Evolutionary conservation across 2,888 invertebrate species (phyloP).

Genomic region (Phrixothrix hirtus): DNA sequence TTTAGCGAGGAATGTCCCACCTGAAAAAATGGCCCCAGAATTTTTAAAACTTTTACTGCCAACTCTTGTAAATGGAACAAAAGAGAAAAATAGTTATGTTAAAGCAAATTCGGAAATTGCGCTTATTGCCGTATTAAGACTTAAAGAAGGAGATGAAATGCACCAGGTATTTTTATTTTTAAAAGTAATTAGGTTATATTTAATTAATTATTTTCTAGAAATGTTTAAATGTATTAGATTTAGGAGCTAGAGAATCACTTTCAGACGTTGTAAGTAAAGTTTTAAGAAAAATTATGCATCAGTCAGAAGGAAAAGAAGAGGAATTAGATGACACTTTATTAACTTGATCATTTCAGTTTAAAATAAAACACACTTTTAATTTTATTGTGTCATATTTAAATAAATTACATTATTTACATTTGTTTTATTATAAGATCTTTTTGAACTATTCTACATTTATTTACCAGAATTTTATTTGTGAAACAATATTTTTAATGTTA

Average conservation of each 20-base stretch:
- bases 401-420: constrained; percentile 11
- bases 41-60: constrained; percentile 80
- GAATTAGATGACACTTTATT: constrained; percentile 91
- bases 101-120: constrained; percentile 93
- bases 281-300: constrained; percentile 74
- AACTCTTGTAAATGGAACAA: constrained; percentile 95
- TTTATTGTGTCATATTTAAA: constrained; percentile 9
- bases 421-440: background rate
- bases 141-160: constrained; percentile 74
- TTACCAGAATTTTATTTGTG: too few relatives aligned
- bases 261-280: constrained; percentile 89
- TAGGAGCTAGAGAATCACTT: constrained; percentile 86
- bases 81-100: constrained; percentile 96
- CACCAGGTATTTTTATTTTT: too few relatives aligned
- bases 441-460: background rate
- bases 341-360: constrained; percentile 63
- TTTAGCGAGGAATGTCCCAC: constrained; percentile 67
- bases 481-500: too few relatives aligned
- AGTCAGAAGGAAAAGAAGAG: constrained; percentile 84
- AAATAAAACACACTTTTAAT: too few relatives aligned
- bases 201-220: constrained; percentile 66
- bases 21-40: constrained; percentile 67
- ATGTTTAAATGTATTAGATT: constrained; percentile 76
- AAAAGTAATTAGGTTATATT: too few relatives aligned
- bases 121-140: constrained; percentile 79